Base-by-base conservation (phyloP, 2,113 vertebrate species). In the Sisor rabdophorus region DNA sequence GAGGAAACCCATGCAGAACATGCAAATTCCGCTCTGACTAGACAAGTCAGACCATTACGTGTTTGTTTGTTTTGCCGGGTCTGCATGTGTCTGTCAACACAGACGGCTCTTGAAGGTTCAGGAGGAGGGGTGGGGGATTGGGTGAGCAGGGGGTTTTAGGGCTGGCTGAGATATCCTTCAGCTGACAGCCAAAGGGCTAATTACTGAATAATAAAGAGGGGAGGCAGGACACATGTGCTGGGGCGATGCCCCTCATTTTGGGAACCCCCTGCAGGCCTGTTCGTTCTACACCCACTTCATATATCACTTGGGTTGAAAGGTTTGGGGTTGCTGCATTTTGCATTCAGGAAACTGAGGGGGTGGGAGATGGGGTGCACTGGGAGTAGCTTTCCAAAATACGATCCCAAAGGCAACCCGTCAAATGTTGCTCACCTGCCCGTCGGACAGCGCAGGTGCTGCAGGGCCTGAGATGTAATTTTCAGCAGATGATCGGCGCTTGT, bases 141-240 rank as follows among this genome's bases (percentile, higher is more conserved):
- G 28, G 28, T 28, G 2, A 2, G 26, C 16, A 26, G 56, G 56
- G 12, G 56, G 54, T 55, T 52, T 36, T 8, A 56, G 76, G 47
- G 55, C 24, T 28, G 17, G 58, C 59, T 53, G 67, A 70, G 55
- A 73, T 74, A 53, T 80, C 82, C 80, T 82, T 75, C 80, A 77
- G 72, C 81, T 71, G 82, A 83, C 82, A 81, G 85, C 85, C 83
- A 86, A 86, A 86, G 84, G 84, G 85, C 85, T 86, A 86, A 85
- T 85, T 86, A 85, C 80, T 40, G 80, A 85, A 85, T 86, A 85
- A 86, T 86, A 86, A 83, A 84, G 81, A 83, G 83, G 65, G 76
- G 72, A 73, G 82, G 28, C 54, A 76, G 68, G 79, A 80, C 85
- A 78, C 84, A 86, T 86, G 83, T 86, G 85, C 81, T 40, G 67